Percentiles rank a stretch among this genome's conserved stretches.
Conservation (phyloP, 2,888 invertebrate genomes). For the Oligia latruncula region DNA sequence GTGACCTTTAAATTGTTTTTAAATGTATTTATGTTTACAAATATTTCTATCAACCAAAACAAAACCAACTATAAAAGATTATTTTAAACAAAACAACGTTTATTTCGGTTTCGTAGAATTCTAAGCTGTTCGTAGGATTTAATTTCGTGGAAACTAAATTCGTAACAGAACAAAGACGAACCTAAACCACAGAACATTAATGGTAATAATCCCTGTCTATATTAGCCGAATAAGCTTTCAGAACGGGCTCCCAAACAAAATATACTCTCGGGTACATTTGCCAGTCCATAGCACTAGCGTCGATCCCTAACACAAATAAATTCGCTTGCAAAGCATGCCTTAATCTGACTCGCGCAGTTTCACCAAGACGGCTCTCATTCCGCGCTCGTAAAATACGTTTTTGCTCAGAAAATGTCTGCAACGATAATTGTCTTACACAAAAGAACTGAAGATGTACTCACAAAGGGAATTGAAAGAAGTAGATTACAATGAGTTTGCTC, state of each 20-base stretch:
- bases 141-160: constrained; percentile 29
- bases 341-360: constrained; percentile 56
- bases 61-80: background rate
- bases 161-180: constrained; percentile 40
- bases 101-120: background rate
- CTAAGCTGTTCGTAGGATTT: constrained; percentile 4
- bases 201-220: constrained; percentile 51
- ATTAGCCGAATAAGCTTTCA: constrained; percentile 37
- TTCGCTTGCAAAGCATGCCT: constrained; percentile 56
- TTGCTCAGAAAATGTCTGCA: constrained; percentile 79
- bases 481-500: constrained; percentile 81
- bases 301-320: constrained; percentile 55
- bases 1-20: background rate
- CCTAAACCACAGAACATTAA: constrained; percentile 43
- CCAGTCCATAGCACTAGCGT: constrained; percentile 39
- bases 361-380: constrained; percentile 69
- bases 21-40: background rate
- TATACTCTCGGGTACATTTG: constrained; percentile 25
- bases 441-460: constrained; percentile 82
- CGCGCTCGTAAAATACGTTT: constrained; percentile 80
- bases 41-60: background rate
- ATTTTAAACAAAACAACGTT: constrained; percentile 9
- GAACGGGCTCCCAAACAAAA: constrained; percentile 21
- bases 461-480: constrained; percentile 86
- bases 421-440: constrained; percentile 87